Evolutionary conservation across 2,113 vertebrate species (phyloP), one percentile per base, ranked within the genome.

Genomic region (rabbit (Oryctolagus cuniculus)): DNA sequence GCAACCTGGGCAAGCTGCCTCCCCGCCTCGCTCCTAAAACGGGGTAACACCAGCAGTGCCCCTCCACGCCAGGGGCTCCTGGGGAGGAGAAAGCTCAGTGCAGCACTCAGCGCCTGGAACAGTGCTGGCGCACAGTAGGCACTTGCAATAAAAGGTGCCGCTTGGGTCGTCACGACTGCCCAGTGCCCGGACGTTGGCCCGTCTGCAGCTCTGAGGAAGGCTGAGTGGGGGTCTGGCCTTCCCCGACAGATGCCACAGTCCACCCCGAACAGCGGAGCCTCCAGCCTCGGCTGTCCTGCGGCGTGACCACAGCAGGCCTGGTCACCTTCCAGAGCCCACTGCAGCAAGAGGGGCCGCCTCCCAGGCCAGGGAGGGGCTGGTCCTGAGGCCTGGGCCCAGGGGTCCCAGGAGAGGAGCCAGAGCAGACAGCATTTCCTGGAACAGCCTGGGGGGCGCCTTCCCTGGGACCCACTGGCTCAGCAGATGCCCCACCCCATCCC

Each of bases 391-490:
- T 36, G 13, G 27, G 51, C 64, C 61, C 53, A 6, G 89, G 63
- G 27, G 58, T 82, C 84, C 94, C 87, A 51, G 72, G 77, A 95
- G 70, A 90, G 72, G 12, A 64, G 55, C 81, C 73, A 29, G 72
- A 19, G 74, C 49, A 49, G 31, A n/a, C 70, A 53, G 36, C 21
- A 77, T 70, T 90, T 96, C 67, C 90, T 38, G 70, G n/a, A 87
- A 88, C 31, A 70, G 38, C 10, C 9, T 51, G 19, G 44, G 55
- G 74, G 61, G 82, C 1, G 24, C 69, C 72, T 89, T 93, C 79
- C 66, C 75, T n/a, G 70, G 74, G 92, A 93, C 83, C 34, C 80
- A 72, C 70, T 24, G 24, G 19, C 53, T 91, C 2, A 2, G 27
- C 44, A 80, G 73, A 49, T 85, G 44, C 61, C 29, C 73, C 34